Evolutionary conservation across 2,113 vertebrate species (phyloP).

Genomic region (Rhynchopsitta pachyrhyncha): DNA sequence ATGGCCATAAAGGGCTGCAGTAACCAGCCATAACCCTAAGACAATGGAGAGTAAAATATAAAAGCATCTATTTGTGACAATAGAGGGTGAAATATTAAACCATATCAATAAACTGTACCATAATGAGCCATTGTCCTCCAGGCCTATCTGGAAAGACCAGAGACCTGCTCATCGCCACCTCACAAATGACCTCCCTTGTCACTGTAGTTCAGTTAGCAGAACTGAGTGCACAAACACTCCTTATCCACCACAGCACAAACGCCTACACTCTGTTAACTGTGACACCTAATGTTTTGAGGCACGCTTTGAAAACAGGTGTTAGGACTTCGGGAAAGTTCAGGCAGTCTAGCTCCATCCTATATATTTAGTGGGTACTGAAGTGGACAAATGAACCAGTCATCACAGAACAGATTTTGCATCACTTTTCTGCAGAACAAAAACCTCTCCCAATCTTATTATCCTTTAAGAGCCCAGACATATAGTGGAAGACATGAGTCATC

Average conservation of each 20-base stretch:
- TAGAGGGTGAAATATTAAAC: background rate
- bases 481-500: background rate
- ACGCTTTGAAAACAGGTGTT: background rate
- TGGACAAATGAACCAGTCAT: background rate
- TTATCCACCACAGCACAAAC: background rate
- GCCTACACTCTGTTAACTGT: background rate
- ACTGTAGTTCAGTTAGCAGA: background rate
- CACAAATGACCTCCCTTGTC: background rate
- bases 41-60: background rate
- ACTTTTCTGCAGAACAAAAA: background rate
- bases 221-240: background rate
- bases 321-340: background rate
- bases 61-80: background rate
- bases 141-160: background rate
- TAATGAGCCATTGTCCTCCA: background rate
- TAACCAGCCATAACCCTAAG: background rate
- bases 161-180: background rate
- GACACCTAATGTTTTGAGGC: background rate
- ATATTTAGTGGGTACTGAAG: background rate
- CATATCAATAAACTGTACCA: background rate
- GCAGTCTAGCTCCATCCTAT: background rate
- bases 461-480: background rate
- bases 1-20: background rate
- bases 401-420: background rate
- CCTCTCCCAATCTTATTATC: background rate